Conservation (phyloP, 2,113 vertebrate genomes). For the Sylvietta virens region DNA sequence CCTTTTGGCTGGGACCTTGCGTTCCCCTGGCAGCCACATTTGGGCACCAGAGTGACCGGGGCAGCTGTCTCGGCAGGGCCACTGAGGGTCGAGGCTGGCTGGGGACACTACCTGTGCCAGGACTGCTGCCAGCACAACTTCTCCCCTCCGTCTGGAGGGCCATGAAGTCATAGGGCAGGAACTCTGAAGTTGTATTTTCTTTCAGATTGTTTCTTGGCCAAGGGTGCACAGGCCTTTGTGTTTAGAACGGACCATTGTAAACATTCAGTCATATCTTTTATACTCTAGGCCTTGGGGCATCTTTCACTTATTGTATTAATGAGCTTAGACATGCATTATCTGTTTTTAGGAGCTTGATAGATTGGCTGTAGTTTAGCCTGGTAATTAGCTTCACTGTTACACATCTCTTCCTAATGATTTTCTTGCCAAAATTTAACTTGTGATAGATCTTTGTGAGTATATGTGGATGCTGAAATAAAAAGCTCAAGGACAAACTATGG, state of each 20-base stretch:
- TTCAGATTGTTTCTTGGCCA: neutral
- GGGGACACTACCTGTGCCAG: neutral
- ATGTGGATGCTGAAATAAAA: neutral
- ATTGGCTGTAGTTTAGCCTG: neutral
- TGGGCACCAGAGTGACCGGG: rapidly evolving
- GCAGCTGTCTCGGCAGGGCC: neutral
- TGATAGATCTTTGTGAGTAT: neutral
- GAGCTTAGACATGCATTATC: neutral
- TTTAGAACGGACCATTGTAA: neutral
- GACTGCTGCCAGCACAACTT: neutral
- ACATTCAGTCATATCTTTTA: neutral
- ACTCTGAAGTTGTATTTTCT: neutral
- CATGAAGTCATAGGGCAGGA: neutral
- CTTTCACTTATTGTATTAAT: neutral
- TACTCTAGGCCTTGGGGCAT: neutral
- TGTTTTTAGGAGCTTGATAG: neutral
- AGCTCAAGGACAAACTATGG: neutral
- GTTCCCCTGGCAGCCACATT: neutral
- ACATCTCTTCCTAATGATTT: neutral
- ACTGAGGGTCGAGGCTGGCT: neutral
- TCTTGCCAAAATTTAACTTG: neutral
- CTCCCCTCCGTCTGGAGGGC: neutral
- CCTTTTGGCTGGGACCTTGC: neutral
- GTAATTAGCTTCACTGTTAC: neutral
- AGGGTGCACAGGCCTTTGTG: neutral